phyloP scores from a whole-genome alignment of 2,113 vertebrate genomes.

The Trematomus loennbergii region DNA sequence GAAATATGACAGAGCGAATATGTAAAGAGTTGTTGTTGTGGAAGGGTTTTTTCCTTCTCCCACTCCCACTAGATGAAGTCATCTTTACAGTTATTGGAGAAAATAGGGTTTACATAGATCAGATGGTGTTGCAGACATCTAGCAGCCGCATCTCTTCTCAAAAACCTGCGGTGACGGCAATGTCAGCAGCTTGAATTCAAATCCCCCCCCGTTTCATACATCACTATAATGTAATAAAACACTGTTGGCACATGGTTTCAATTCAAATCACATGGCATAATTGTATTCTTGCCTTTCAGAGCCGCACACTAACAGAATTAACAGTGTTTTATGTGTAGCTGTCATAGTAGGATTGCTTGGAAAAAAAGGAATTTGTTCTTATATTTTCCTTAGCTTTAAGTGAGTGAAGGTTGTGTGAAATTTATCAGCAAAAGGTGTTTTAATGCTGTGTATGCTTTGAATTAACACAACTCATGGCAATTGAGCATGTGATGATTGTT shows the following conservation, averaged over 20 bases:
- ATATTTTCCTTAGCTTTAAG: neutral
- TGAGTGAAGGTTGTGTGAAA: conserved; percentile 7
- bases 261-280: too few relatives aligned
- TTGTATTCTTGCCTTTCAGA: neutral
- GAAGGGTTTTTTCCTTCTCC: too few relatives aligned
- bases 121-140: neutral
- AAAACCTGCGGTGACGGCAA: neutral
- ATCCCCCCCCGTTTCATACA: too few relatives aligned
- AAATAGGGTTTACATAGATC: neutral
- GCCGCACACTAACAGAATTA: neutral
- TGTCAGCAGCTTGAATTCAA: neutral
- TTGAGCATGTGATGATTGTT: neutral
- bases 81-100: too few relatives aligned
- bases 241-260: too few relatives aligned
- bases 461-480: neutral
- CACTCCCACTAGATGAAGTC: too few relatives aligned
- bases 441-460: too few relatives aligned
- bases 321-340: neutral
- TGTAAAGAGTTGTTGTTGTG: too few relatives aligned
- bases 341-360: neutral
- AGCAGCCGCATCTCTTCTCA: neutral
- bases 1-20: neutral
- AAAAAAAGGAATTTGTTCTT: neutral
- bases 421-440: neutral
- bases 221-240: too few relatives aligned